Conservation (phyloP, 2,113 vertebrate species). For the Tympanuchus pallidicinctus region DNA sequence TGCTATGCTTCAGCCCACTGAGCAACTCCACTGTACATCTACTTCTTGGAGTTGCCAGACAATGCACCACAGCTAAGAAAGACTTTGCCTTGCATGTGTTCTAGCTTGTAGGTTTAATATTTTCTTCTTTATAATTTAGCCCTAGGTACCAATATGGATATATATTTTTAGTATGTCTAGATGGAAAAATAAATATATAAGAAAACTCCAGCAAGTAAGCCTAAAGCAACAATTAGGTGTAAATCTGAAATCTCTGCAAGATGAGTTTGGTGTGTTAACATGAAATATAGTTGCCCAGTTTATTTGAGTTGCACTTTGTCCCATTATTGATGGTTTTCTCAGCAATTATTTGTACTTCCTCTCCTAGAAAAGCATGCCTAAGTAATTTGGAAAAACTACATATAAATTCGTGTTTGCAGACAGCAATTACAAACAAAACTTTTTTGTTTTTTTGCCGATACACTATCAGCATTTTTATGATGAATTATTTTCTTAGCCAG, state of each 20-base stretch:
- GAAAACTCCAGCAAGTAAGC: neutral
- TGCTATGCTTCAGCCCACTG: neutral
- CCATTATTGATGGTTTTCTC: neutral
- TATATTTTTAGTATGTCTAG: neutral
- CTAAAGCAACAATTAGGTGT: neutral
- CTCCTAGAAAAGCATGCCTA: neutral
- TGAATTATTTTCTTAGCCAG: conserved; percentile 19
- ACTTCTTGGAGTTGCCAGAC: neutral
- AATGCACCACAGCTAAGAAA: neutral
- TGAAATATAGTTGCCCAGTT: neutral
- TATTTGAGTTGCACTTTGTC: neutral
- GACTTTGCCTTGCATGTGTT: neutral
- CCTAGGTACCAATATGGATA: neutral
- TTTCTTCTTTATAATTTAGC: neutral
- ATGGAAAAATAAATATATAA: neutral
- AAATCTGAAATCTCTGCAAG: neutral
- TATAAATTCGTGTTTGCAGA: neutral
- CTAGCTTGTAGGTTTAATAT: neutral
- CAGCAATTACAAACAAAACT: neutral
- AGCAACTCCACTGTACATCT: neutral
- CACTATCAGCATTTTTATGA: conserved; percentile 31
- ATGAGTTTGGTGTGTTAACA: neutral
- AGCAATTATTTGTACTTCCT: neutral
- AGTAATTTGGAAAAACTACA: neutral
- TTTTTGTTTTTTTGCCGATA: neutral